Conservation (phyloP, 2,113 vertebrate species). For the Alethe diademata region DNA sequence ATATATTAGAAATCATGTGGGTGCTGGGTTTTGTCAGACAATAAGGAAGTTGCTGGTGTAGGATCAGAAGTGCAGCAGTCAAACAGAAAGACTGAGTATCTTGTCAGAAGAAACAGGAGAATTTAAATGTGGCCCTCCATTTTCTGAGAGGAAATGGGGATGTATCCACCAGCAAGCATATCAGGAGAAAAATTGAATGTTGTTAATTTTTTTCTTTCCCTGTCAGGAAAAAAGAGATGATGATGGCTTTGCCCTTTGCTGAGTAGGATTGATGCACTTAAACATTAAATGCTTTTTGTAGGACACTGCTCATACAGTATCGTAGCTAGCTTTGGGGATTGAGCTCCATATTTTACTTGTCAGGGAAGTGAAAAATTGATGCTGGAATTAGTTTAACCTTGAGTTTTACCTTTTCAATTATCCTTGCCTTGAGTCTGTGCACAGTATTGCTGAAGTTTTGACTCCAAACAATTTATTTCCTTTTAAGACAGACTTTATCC, state of each 20-base stretch:
- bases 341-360: not conserved
- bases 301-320: not conserved
- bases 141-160: not conserved
- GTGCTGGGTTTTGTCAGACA: not conserved
- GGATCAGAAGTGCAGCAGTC: not conserved
- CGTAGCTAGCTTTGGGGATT: not conserved
- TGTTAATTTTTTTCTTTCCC: not conserved
- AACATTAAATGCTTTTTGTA: not conserved
- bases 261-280: not conserved
- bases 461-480: not conserved
- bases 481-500: not conserved
- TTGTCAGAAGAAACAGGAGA: not conserved
- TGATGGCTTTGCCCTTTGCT: not conserved
- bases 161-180: fast-evolving
- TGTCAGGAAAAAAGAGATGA: not conserved
- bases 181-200: not conserved
- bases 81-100: not conserved
- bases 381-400: not conserved
- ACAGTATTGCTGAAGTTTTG: not conserved
- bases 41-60: not conserved
- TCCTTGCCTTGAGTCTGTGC: not conserved
- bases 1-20: not conserved
- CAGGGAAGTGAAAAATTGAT: not conserved
- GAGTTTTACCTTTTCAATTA: not conserved
- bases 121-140: not conserved